These are phyloP conservation scores for Prunella himalayana DNA, from an alignment of 2,113 vertebrate genomes.

Conservation along the genomic window DNA sequence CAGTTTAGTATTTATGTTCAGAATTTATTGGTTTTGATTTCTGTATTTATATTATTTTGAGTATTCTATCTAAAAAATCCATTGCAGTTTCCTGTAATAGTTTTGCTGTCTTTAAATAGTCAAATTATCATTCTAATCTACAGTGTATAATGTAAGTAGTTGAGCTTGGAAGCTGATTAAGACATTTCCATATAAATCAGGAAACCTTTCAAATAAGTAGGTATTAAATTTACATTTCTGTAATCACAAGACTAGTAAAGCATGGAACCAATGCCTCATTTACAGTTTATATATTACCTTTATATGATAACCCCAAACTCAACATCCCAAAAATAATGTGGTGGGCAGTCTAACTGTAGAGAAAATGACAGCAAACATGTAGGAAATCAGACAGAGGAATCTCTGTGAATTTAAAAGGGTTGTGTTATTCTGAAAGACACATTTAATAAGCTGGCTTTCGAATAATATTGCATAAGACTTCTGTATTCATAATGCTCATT, in stretches of 20 bases:
- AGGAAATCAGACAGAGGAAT: not conserved
- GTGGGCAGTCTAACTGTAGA: not conserved
- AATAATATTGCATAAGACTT: not conserved
- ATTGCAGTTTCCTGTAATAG: not conserved
- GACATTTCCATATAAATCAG: not conserved
- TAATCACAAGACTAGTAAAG: not conserved
- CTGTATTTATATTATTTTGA: not conserved
- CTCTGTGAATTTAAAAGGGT: not conserved
- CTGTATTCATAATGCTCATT: not conserved
- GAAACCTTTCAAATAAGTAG: not conserved
- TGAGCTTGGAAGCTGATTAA: not conserved
- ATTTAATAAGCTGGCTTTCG: not conserved
- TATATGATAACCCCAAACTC: not conserved
- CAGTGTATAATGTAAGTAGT: not conserved
- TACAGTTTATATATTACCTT: not conserved
- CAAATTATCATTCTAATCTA: not conserved
- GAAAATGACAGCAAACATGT: not conserved
- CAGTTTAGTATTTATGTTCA: not conserved
- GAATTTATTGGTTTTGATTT: not conserved
- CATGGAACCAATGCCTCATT: not conserved
- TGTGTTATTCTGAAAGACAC: not conserved
- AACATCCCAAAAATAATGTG: not conserved
- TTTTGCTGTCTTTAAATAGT: not conserved
- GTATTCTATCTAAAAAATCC: not conserved
- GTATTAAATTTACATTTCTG: not conserved